Evolutionary conservation across 2,888 invertebrate genomes (phyloP), one percentile per base, ranked within the genome.

Genomic region (Stenurella melanura): DNA sequence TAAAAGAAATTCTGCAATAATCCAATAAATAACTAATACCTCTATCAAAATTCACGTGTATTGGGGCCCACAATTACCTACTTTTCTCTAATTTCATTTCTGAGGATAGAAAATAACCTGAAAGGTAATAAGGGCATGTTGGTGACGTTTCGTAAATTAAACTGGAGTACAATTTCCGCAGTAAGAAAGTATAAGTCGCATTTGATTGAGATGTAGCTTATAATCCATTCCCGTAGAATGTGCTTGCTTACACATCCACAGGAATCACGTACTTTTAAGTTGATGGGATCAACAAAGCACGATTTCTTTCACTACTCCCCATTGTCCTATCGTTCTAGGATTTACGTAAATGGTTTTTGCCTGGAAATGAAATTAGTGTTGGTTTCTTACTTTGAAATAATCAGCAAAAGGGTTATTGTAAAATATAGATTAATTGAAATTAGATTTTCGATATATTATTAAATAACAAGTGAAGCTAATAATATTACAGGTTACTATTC

Each of bases 121-220:
- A 19, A 42, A 42, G 42, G 42, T 64, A 64, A 42, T 42, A 64
- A 64, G 18, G 18, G 19, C 64, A 42, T 38, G 64, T 12, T 64
- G 42, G 64, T 42, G 64, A 64, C 42, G 42, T 64, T 21, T 42
- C 19, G 19, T 42, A 42, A 67, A 67, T 67, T 67, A 67, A 67
- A 67, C 67, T 11, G 12, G 50, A 67, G 67, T 10, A 54, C 67
- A 67, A 67, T 67, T 67, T 67, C 67, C 30, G 19, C 54, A 54
- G 26, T 21, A 6, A 17, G 67, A 54, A 67, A 56, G 18, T 26
- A 50, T 56, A 54, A 67, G 67, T 21, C 54, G 50, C 11, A 67
- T 67, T 67, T 26, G 30, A 67, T 21, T 21, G 54, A 67, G 54
- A 67, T n/a, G 54, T 67, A 66, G 17, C 26, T 19, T n/a, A 21